These are phyloP conservation scores for Ictidomys tridecemlineatus DNA, from an alignment of 2,113 vertebrate species.

Conservation along the genomic window DNA sequence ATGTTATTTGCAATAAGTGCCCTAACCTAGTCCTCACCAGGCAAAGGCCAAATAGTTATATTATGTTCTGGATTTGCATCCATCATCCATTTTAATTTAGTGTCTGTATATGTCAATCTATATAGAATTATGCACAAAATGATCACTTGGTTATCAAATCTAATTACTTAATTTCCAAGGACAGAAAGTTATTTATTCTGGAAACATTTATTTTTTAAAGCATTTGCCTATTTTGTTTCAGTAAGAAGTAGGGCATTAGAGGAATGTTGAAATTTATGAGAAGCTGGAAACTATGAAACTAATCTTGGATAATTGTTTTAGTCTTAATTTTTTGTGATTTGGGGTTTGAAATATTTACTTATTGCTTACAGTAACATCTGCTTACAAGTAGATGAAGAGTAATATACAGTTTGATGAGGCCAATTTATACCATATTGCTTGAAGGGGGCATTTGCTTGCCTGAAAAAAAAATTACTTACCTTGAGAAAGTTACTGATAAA, in stretches of 20 bases:
- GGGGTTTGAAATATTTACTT: background rate
- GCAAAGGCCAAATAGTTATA: background rate
- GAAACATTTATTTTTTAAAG: background rate
- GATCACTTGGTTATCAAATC: background rate
- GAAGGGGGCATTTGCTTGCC: background rate
- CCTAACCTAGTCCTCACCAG: background rate
- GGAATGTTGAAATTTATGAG: background rate
- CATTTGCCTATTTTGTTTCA: background rate
- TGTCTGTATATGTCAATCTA: background rate
- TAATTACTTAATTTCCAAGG: background rate
- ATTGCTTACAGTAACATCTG: background rate
- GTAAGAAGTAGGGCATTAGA: background rate
- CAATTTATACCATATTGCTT: background rate
- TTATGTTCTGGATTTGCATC: background rate
- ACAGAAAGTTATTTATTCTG: background rate
- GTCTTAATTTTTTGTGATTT: background rate
- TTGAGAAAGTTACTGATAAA: background rate
- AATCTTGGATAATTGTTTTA: background rate
- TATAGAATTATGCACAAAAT: background rate
- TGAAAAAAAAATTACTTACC: background rate
- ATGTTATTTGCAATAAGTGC: background rate
- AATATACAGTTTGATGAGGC: background rate
- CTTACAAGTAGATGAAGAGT: background rate
- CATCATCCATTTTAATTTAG: conserved; percentile 1
- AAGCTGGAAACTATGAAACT: background rate